Evolutionary conservation across 2,797 vertebrate genomes (phyloP).

Genomic region (Coendou prehensilis): DNA sequence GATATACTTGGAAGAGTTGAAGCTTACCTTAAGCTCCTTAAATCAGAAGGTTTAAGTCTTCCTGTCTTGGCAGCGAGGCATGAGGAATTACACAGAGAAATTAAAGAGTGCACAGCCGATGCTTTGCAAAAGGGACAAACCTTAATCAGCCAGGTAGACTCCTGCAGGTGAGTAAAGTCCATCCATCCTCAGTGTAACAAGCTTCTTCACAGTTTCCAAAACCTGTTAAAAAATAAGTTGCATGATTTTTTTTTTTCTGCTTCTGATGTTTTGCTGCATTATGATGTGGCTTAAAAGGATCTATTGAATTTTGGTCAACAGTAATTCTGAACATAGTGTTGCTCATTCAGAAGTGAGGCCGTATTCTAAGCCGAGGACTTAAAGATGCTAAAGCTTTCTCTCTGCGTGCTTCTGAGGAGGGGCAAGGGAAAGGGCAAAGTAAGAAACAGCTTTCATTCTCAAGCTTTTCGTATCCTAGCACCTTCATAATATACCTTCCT

Average conservation of each 20-base stretch:
- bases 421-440: not conserved
- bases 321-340: conserved; percentile 25
- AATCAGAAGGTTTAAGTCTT: conserved; percentile 87
- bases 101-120: conserved; percentile 87
- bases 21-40: conserved; percentile 88
- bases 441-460: not conserved
- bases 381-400: not conserved
- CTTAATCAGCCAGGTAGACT: conserved; percentile 89
- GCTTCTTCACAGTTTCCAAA: conserved; percentile 60
- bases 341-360: conserved; percentile 48
- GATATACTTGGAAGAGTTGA: conserved; percentile 90
- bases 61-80: conserved; percentile 88
- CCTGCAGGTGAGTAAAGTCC: conserved; percentile 89
- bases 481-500: not conserved
- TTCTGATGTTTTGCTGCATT: conserved; percentile 65
- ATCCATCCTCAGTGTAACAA: not conserved
- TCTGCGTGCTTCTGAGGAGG: not conserved
- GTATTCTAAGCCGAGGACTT: not conserved
- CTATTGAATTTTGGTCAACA: conserved; percentile 51
- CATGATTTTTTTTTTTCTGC: not conserved
- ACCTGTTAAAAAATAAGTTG: conserved; percentile 65
- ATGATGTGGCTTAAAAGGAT: conserved; percentile 53
- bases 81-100: conserved; percentile 88
- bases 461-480: not conserved
- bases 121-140: conserved; percentile 89